phyloP scores from a whole-genome alignment of 2,113 vertebrate species.

The Panthera tigris region DNA sequence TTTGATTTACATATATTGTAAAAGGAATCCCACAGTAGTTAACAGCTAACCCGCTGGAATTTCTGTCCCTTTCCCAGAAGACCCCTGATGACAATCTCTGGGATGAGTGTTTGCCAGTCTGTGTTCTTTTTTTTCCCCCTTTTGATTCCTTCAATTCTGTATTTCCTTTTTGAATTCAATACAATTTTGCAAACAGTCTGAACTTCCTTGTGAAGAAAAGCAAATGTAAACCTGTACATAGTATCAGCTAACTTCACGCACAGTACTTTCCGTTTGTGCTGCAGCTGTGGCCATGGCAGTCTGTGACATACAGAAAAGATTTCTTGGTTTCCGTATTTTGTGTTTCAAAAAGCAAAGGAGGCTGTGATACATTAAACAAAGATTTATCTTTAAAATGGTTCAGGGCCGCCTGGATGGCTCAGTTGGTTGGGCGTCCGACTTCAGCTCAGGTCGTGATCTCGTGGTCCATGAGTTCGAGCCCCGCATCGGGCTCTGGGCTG shows the following conservation, averaged over 20 bases:
- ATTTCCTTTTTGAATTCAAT: neutral
- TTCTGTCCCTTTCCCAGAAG: neutral
- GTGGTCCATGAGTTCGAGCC: too few relatives aligned
- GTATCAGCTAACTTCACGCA: neutral
- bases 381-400: neutral
- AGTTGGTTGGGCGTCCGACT: too few relatives aligned
- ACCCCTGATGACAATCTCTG: neutral
- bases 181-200: neutral
- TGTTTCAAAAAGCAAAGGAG: neutral
- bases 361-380: neutral
- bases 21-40: too few relatives aligned
- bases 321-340: neutral
- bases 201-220: neutral
- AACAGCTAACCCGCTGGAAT: neutral
- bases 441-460: too few relatives aligned
- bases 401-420: too few relatives aligned
- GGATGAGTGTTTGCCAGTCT: neutral
- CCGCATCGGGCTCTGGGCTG: too few relatives aligned
- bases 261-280: neutral
- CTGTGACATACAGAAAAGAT: neutral
- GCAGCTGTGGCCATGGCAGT: neutral
- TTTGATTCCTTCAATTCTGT: neutral
- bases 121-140: neutral
- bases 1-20: neutral
- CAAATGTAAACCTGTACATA: neutral